Conservation (phyloP, 2,113 vertebrate genomes). For the Strix uralensis region DNA sequence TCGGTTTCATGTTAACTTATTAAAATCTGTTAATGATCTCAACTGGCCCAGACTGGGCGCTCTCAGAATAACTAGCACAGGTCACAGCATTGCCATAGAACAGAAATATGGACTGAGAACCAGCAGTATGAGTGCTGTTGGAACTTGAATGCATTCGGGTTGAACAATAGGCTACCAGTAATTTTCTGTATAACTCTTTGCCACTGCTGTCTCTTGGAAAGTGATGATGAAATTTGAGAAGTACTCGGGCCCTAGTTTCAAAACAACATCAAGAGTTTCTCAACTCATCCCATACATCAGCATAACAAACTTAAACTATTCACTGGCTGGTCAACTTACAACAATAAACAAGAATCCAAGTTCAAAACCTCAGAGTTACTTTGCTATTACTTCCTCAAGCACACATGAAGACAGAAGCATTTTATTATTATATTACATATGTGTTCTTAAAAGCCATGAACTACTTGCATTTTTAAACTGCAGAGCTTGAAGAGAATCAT, state of each 20-base stretch:
- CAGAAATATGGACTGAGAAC: neutral
- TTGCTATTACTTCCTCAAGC: neutral
- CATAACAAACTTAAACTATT: neutral
- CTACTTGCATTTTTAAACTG: neutral
- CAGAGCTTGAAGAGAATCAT: neutral
- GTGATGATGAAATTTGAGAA: neutral
- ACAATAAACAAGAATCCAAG: neutral
- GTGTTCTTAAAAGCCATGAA: neutral
- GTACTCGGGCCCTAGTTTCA: neutral
- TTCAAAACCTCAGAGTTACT: neutral
- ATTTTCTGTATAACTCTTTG: neutral
- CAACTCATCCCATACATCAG: neutral
- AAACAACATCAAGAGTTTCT: constrained; percentile 1
- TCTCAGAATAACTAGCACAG: neutral
- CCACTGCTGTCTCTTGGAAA: neutral
- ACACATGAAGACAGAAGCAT: neutral
- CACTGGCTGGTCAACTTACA: neutral
- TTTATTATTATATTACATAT: neutral
- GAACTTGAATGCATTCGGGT: neutral
- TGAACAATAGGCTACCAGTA: neutral
- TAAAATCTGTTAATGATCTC: neutral
- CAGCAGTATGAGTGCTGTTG: neutral
- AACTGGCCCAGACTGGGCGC: neutral
- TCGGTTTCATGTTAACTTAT: neutral
- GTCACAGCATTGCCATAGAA: neutral